Percentiles rank a stretch among this genome's conserved stretches.
These are phyloP conservation scores for Xenops minutus DNA, from an alignment of 2,797 vertebrate species.

Conservation along the genomic window DNA sequence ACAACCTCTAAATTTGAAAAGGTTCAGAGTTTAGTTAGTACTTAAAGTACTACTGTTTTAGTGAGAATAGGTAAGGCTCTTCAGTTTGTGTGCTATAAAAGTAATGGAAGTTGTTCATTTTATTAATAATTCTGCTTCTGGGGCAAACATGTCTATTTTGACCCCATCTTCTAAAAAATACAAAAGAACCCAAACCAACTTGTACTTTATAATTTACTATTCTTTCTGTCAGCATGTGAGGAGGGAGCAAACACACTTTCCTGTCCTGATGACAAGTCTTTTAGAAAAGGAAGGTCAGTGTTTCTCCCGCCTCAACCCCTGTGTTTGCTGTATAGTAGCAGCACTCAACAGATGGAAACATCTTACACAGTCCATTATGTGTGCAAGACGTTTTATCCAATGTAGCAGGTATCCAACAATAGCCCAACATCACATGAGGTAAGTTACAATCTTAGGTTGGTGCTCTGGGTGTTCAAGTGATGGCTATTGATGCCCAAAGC, in stretches of 20 bases:
- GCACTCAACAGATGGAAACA: not conserved
- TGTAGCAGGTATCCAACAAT: accelerated
- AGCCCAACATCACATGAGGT: not conserved
- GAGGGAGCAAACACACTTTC: accelerated
- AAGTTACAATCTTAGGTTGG: not conserved
- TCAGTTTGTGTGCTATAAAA: not conserved
- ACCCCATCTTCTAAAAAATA: not conserved
- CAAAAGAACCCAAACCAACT: not conserved
- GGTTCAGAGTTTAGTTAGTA: not conserved
- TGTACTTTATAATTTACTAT: not conserved
- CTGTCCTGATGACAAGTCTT: not conserved
- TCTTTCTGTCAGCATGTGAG: not conserved
- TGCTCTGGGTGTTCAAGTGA: not conserved
- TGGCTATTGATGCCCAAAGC: not conserved
- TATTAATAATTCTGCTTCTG: not conserved
- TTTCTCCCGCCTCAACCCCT: not conserved
- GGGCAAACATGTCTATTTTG: not conserved
- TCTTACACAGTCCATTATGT: accelerated
- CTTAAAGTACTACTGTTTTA: not conserved
- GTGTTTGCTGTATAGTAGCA: not conserved
- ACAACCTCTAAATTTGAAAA: not conserved
- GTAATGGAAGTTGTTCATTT: not conserved
- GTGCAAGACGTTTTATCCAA: not conserved
- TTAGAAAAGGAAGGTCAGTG: not conserved
- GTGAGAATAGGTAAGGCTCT: not conserved